Conservation (phyloP, 2,113 vertebrate genomes). For the Epinephelus moara region DNA sequence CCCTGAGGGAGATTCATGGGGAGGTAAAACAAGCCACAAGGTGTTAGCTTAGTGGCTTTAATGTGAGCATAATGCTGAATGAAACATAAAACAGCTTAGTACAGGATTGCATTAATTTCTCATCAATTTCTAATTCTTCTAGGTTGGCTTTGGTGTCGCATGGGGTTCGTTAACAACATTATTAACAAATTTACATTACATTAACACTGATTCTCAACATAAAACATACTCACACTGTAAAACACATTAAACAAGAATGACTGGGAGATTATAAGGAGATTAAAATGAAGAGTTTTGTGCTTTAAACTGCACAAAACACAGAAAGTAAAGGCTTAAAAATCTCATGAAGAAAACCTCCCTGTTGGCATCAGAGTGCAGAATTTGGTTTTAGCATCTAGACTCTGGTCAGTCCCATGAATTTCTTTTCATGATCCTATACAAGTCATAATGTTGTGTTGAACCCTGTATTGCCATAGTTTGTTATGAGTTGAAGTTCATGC, state of each 20-base stretch:
- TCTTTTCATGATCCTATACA: too few relatives aligned
- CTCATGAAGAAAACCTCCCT: neutral
- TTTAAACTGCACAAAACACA: neutral
- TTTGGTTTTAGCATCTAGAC: neutral
- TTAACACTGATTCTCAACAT: neutral
- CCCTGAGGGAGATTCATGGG: conserved; percentile 62
- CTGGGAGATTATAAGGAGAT: neutral
- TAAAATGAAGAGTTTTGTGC: neutral
- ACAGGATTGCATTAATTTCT: neutral
- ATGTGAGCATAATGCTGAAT: neutral
- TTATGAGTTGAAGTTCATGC: too few relatives aligned
- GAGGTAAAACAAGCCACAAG: conserved; percentile 32
- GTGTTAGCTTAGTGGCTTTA: conserved; percentile 7
- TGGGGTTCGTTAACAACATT: neutral
- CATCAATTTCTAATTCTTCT: neutral
- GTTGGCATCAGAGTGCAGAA: neutral
- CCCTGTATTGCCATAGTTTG: too few relatives aligned
- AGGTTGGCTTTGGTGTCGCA: neutral
- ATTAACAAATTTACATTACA: neutral
- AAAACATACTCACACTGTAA: neutral
- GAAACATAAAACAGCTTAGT: neutral
- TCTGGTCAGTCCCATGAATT: neutral
- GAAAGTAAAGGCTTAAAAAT: too few relatives aligned
- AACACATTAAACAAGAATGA: neutral
- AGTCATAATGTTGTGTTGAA: too few relatives aligned